Conservation (phyloP, 1,140 invertebrate genomes). For the Drosophila virilis region DNA sequence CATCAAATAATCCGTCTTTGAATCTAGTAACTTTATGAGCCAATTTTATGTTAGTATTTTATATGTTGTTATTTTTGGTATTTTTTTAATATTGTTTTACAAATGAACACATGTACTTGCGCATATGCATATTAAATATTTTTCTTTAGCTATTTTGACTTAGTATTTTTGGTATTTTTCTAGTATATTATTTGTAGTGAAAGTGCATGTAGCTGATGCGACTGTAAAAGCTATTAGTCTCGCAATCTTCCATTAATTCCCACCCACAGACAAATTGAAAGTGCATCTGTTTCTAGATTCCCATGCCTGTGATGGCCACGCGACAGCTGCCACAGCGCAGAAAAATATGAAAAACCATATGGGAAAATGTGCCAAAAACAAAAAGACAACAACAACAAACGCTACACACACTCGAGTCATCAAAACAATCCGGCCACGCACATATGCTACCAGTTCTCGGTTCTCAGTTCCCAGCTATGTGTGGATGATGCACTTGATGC, state of each 20-base stretch:
- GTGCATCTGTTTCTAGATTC: slow-evolving; percentile 63
- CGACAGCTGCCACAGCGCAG: slow-evolving; percentile 66
- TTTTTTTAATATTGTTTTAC: no score
- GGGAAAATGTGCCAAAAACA: slow-evolving; percentile 70
- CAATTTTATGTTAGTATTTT: no score
- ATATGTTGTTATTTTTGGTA: no score
- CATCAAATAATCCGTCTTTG: no score
- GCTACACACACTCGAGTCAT: slow-evolving; percentile 5
- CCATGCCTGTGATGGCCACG: slow-evolving; percentile 51
- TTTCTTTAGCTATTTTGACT: neutral
- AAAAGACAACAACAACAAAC: slow-evolving; percentile 32
- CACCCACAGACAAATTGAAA: slow-evolving; percentile 37
- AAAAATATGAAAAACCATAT: slow-evolving; percentile 69
- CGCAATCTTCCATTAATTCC: neutral
- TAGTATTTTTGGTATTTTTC: neutral
- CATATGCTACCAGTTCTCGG: slow-evolving; percentile 49
- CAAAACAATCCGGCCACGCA: slow-evolving; percentile 62
- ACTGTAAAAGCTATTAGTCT: no score
- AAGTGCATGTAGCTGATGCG: no score
- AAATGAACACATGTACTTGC: no score
- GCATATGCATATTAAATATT: no score
- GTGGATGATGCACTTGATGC: slow-evolving; percentile 68
- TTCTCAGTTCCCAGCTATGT: slow-evolving; percentile 32
- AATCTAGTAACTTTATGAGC: no score
- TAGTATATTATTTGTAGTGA: neutral